Percentiles rank a stretch among this genome's conserved stretches.
Conservation (phyloP, 1,140 invertebrate genomes). For the Lordiphosa collinella region DNA sequence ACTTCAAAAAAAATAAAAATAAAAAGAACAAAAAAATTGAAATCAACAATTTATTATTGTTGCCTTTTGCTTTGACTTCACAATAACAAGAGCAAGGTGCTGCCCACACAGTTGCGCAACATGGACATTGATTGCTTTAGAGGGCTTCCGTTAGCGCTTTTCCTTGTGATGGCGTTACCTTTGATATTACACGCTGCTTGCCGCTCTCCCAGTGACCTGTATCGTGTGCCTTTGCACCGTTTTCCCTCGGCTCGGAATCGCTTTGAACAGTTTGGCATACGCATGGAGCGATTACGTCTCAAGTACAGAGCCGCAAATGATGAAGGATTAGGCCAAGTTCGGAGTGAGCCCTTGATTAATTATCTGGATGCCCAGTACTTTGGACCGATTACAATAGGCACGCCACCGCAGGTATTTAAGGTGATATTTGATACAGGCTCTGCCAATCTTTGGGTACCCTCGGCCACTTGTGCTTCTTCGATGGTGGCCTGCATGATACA, state of each 20-base stretch:
- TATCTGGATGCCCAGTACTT: constrained; percentile 99
- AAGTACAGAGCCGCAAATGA: constrained; percentile 27
- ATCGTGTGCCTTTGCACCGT: constrained; percentile 43
- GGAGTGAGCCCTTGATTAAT: constrained; percentile 84
- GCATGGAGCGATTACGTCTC: constrained; percentile 54
- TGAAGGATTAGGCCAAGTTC: background rate
- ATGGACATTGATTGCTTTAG: constrained; percentile 31
- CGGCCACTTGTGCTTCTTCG: constrained; percentile 90
- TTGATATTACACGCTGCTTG: constrained; percentile 7
- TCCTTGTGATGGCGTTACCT: constrained; percentile 10
- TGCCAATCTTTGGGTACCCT: constrained; percentile 99
- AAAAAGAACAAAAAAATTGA: too few relatives aligned
- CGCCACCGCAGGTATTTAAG: constrained; percentile 94
- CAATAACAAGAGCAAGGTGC: constrained; percentile 7
- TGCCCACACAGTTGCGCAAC: background rate
- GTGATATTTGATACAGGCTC: constrained; percentile 99
- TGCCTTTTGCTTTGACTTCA: constrained; percentile 19
- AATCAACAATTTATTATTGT: constrained; percentile 11
- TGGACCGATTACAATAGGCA: constrained; percentile 95
- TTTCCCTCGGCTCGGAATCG: constrained; percentile 57
- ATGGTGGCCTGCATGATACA: constrained; percentile 94
- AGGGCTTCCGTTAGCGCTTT: constrained; percentile 9
- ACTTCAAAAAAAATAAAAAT: constrained; percentile 18
- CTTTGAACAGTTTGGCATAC: constrained; percentile 58
- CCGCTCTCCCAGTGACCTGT: constrained; percentile 12